These are phyloP conservation scores for Rhagoletis zephyria DNA, from an alignment of 1,140 invertebrate genomes.

Conservation along the genomic window DNA sequence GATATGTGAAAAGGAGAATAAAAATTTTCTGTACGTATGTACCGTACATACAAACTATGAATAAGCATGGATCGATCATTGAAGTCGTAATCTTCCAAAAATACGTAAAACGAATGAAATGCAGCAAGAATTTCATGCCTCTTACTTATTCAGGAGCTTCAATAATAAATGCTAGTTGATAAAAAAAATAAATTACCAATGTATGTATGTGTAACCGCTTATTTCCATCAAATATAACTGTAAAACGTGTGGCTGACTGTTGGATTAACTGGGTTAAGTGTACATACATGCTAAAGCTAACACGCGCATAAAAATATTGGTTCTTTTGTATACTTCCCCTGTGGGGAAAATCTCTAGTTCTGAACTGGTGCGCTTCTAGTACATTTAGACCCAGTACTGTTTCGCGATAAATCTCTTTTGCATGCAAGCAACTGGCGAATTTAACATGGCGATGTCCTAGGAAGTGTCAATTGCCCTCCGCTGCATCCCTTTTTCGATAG, in stretches of 20 bases:
- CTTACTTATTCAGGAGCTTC: too few relatives aligned
- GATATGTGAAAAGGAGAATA: neutral
- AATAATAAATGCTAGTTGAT: neutral
- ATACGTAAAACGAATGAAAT: conserved; percentile 59
- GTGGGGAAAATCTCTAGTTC: too few relatives aligned
- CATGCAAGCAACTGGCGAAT: too few relatives aligned
- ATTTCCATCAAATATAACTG: conserved; percentile 71
- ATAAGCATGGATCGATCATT: conserved; percentile 19
- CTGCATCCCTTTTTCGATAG: too few relatives aligned
- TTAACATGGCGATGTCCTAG: too few relatives aligned
- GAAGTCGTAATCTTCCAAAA: conserved; percentile 1
- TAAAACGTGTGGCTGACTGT: conserved; percentile 54
- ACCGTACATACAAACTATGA: too few relatives aligned
- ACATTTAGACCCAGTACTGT: too few relatives aligned
- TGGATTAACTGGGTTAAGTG: conserved; percentile 67
- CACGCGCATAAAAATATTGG: neutral
- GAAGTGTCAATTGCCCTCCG: too few relatives aligned
- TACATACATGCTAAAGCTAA: conserved; percentile 53
- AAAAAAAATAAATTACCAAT: neutral
- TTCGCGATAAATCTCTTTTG: too few relatives aligned
- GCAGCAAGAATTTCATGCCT: neutral
- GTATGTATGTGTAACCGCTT: conserved; percentile 49
- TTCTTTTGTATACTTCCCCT: neutral
- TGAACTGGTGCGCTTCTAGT: too few relatives aligned
- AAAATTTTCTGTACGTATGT: neutral